These are phyloP conservation scores for Oceanodroma leucorhoa DNA, from an alignment of 2,797 vertebrate genomes.

Conservation along the genomic window DNA sequence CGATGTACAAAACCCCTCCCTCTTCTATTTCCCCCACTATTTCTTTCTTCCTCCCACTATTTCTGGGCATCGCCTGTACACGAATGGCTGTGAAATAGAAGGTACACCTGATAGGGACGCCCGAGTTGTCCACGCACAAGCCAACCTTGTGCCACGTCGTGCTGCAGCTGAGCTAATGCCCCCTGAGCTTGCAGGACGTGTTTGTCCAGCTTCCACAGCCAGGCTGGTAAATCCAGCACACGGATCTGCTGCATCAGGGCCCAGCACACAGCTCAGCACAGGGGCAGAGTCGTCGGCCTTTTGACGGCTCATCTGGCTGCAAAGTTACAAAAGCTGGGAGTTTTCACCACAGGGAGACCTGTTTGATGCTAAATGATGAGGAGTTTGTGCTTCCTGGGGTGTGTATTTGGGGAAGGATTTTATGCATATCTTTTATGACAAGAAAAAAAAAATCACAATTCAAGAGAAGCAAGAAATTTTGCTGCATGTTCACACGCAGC, in stretches of 20 bases:
- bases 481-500: neutral
- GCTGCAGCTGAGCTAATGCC: neutral
- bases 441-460: neutral
- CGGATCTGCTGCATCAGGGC: neutral
- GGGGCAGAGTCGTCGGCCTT: neutral
- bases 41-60: neutral
- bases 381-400: neutral
- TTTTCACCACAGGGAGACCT: neutral
- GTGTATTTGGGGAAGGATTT: neutral
- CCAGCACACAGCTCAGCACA: neutral
- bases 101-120: rapidly evolving
- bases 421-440: neutral
- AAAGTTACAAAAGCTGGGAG: neutral
- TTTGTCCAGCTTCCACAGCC: neutral
- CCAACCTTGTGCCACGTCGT: rapidly evolving
- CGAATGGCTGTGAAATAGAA: neutral
- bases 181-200: neutral
- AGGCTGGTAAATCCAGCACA: neutral
- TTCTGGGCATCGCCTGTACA: neutral
- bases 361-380: neutral
- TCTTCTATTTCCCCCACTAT: neutral
- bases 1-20: neutral
- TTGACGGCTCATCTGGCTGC: neutral
- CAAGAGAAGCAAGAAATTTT: neutral
- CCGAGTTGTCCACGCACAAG: neutral